A percentile compares a stretch with the other conserved stretches of the same genome.
Evolutionary conservation across 1,140 invertebrate species (phyloP).

Genomic region (Agraylea sexmaculata): DNA sequence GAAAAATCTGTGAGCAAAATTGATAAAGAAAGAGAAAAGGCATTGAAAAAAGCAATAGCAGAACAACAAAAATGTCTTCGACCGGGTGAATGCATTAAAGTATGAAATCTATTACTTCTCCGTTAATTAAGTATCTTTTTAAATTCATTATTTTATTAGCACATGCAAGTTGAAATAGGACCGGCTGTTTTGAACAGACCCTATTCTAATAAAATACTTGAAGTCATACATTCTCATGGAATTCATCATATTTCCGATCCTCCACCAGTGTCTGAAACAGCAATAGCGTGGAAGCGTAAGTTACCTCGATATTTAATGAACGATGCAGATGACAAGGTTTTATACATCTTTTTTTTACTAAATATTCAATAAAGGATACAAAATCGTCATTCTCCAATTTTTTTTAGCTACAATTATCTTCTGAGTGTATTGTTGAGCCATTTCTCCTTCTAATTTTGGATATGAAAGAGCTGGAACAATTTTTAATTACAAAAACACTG

Average conservation of each 20-base stretch:
- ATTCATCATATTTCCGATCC: constrained; percentile 23
- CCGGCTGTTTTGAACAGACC: constrained; percentile 25
- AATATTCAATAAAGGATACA: not conserved
- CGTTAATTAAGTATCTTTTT: constrained; percentile 3
- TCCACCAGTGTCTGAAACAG: constrained; percentile 5
- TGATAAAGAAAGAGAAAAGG: constrained; percentile 24
- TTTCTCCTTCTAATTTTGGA: constrained; percentile 24
- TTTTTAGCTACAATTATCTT: constrained; percentile 22
- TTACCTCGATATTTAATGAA: constrained; percentile 1
- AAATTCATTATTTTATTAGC: constrained; percentile 22
- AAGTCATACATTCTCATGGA: constrained; percentile 26
- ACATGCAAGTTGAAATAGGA: constrained; percentile 39
- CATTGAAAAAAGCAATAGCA: constrained; percentile 19
- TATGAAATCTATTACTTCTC: constrained; percentile 23
- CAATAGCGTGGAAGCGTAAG: constrained; percentile 3
- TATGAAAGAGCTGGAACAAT: constrained; percentile 20
- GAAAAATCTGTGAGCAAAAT: too few relatives aligned
- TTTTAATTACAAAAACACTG: constrained; percentile 18
- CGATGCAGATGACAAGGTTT: constrained; percentile 1
- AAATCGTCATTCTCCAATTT: constrained; percentile 3
- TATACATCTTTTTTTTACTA: not conserved
- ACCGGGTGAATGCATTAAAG: constrained; percentile 45
- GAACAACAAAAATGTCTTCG: constrained; percentile 32
- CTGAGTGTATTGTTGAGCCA: constrained; percentile 14
- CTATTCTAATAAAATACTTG: constrained; percentile 25